Conservation (phyloP, 2,797 vertebrate species). For the Momotus momota region DNA sequence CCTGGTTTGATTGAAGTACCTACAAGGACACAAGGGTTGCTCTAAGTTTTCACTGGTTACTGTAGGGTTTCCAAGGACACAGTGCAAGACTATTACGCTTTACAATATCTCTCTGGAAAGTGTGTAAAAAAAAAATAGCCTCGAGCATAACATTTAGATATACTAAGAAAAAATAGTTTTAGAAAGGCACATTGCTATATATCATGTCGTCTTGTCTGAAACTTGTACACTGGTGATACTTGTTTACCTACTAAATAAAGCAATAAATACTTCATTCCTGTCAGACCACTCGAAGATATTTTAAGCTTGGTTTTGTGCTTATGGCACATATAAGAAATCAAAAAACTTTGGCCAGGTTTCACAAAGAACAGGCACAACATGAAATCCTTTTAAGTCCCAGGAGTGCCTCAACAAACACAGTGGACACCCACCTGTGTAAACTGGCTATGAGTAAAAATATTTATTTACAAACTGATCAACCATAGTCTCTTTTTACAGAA, state of each 20-base stretch:
- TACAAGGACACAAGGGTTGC: background rate
- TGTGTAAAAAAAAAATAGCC: background rate
- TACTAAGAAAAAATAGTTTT: background rate
- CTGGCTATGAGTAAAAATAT: conserved; percentile 4
- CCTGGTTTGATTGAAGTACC: background rate
- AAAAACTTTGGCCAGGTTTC: background rate
- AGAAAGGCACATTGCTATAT: background rate
- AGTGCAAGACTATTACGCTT: background rate
- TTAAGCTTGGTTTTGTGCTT: background rate
- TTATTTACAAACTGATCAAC: background rate
- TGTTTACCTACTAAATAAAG: background rate
- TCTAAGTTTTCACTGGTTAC: background rate
- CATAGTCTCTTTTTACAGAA: background rate
- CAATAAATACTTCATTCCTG: background rate
- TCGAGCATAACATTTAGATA: background rate
- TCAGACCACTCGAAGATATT: background rate
- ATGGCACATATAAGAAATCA: background rate
- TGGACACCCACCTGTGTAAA: background rate
- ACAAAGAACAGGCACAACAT: background rate
- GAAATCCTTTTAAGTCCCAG: background rate
- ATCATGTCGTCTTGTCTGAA: background rate
- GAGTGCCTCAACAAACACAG: background rate
- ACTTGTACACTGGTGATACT: background rate
- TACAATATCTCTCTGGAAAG: background rate
- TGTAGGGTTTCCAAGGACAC: background rate